Evolutionary conservation across 2,888 invertebrate genomes (phyloP), one percentile per base, ranked within the genome.

Genomic region (Dryomyza anilis): DNA sequence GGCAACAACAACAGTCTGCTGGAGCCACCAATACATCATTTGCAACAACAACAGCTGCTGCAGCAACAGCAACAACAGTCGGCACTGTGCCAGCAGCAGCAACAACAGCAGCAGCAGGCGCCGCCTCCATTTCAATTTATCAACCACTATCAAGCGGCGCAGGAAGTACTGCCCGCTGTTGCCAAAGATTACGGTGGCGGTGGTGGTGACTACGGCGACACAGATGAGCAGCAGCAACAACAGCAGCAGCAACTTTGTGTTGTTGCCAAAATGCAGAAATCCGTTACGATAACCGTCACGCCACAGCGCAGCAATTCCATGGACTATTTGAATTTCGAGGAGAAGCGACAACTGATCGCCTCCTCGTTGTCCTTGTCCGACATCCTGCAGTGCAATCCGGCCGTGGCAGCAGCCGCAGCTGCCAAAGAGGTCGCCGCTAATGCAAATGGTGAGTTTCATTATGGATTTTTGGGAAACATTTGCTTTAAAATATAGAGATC

Each of bases 301-400:
- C 90, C 90, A 0, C 90, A 90, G 75, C 84, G 92, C 76, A 93
- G 93, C 85, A 92, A 89, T 84, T 93, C 93, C 79, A 87, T 94
- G 86, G 94, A 94, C 86, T 92, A 93, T 85, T 87, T 95, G 65
- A 94, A 95, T 85, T 95, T 95, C 83, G 94, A 94, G 84, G 94
- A 95, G 86, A 94, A 94, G 83, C 87, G 94, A 76, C 93, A 94
- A 84, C 85, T 95, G 79, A 95, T 95, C 72, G 94, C 94, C 55
- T 94, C 94, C 70, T 93, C 94, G 59, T 83, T 95, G 79, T 94
- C 94, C 70, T 86, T 95, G 68, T 93, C 93, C 72, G 94, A 94
- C 84, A 94, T 94, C 79, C 84, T 92, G 73, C 90, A 91, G 71
- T 90, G 89, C 78, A 90, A 89, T 72, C 88, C 89, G 19, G 85